Base-by-base conservation (phyloP, 2,888 invertebrate genomes). In the Anarsia innoxiella region DNA sequence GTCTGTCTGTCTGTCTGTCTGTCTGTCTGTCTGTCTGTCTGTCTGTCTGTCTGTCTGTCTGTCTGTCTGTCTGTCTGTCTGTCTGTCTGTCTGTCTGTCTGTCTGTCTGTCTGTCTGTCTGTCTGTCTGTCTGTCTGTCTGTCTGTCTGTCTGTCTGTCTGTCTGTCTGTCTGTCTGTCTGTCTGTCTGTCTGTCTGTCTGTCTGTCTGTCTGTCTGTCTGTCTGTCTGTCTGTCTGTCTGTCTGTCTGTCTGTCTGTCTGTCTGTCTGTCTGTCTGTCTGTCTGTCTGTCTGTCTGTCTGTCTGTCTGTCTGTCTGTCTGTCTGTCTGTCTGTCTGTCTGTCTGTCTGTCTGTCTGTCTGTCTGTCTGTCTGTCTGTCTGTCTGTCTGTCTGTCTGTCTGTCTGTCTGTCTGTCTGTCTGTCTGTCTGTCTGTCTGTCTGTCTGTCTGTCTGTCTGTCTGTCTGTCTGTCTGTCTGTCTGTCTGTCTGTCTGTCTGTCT, bases 1-100 rank as follows among this genome's bases (percentile, higher is more conserved):
- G 26, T 26, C 26, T 26, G 26, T 26, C 26, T 26, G 26, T 26
- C 26, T 26, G 26, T 26, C 26, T 26, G 26, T 26, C 26, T 26
- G 26, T 26, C 26, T 26, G 26, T 26, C 26, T 26, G 26, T 26
- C 26, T 26, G 26, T 26, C 26, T 26, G 26, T 26, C 26, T 26
- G 26, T 26, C 26, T 26, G 26, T 26, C 26, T 26, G 26, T 26
- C 26, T 26, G 26, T 26, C 26, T 26, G 26, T 26, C 26, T 26
- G 26, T 26, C 26, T 26, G 26, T 26, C 26, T 26, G 26, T 26
- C 26, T 26, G 26, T 26, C 26, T 26, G 26, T 26, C 26, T 26
- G 26, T 26, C 26, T 26, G 26, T 26, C 26, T 26, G 26, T 26
- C 26, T 26, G 26, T 26, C 26, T 26, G 26, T 26, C 26, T 26